Percentiles rank a stretch among this genome's conserved stretches.
Evolutionary conservation across 2,888 invertebrate species (phyloP).

Genomic region (Operophtera brumata): DNA sequence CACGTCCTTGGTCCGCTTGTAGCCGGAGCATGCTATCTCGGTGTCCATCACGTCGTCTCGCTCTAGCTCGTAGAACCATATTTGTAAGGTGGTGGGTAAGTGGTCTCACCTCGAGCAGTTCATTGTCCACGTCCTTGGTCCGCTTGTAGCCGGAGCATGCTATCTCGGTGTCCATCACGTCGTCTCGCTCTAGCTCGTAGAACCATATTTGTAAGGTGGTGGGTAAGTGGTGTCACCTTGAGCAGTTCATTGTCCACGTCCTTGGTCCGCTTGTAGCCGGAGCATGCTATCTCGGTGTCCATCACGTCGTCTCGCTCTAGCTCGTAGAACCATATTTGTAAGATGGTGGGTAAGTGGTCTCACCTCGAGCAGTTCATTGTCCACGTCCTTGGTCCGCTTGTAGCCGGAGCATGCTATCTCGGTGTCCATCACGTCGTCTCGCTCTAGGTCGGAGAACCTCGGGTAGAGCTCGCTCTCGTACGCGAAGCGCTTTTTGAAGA

Average conservation of each 20-base stretch:
- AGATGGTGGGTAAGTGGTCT: constrained; percentile 5
- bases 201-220: no score
- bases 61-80: constrained; percentile 87
- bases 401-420: constrained; percentile 96
- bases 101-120: constrained; percentile 78
- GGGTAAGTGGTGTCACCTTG: constrained; percentile 51
- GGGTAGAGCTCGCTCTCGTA: constrained; percentile 93
- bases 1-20: constrained; percentile 91
- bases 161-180: constrained; percentile 92
- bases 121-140: constrained; percentile 89
- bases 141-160: constrained; percentile 96
- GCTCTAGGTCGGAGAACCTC: constrained; percentile 86
- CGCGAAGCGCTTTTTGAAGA: constrained; percentile 93
- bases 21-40: constrained; percentile 95
- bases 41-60: constrained; percentile 91
- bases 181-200: constrained; percentile 87
- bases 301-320: constrained; percentile 88
- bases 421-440: constrained; percentile 91
- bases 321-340: constrained; percentile 88
- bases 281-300: constrained; percentile 94
- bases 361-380: constrained; percentile 84
- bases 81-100: no score
- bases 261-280: constrained; percentile 94
- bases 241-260: constrained; percentile 88
- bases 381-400: constrained; percentile 91